Evolutionary conservation across 2,113 vertebrate species (phyloP).

Genomic region (Oreocharis arfaki): DNA sequence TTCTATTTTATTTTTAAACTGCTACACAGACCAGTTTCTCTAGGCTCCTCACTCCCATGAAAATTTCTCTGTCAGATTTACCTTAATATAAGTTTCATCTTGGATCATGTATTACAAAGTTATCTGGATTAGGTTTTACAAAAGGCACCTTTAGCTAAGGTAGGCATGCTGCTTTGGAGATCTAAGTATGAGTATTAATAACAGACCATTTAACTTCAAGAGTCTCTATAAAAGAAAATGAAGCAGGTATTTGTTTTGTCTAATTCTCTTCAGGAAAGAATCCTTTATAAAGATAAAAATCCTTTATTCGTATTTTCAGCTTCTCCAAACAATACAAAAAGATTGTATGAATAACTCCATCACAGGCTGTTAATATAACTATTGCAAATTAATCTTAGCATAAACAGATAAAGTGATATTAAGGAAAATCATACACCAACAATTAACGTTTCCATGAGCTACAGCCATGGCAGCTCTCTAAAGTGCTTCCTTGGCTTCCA

Average conservation of each 20-base stretch:
- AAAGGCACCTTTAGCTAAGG: background rate
- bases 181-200: background rate
- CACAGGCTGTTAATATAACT: background rate
- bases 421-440: background rate
- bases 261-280: background rate
- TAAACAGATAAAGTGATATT: background rate
- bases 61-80: background rate
- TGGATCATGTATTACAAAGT: background rate
- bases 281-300: background rate
- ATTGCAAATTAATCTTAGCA: background rate
- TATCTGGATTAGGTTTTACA: background rate
- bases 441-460: background rate
- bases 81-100: background rate
- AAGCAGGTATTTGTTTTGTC: background rate
- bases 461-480: background rate
- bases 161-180: background rate
- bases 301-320: background rate
- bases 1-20: background rate
- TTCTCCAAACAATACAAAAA: background rate
- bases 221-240: background rate
- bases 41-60: background rate
- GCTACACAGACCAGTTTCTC: background rate
- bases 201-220: background rate
- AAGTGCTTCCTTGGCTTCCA: background rate
- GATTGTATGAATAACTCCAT: background rate